Base-by-base conservation (phyloP, 1,140 invertebrate genomes). In the Augochlora pura region DNA sequence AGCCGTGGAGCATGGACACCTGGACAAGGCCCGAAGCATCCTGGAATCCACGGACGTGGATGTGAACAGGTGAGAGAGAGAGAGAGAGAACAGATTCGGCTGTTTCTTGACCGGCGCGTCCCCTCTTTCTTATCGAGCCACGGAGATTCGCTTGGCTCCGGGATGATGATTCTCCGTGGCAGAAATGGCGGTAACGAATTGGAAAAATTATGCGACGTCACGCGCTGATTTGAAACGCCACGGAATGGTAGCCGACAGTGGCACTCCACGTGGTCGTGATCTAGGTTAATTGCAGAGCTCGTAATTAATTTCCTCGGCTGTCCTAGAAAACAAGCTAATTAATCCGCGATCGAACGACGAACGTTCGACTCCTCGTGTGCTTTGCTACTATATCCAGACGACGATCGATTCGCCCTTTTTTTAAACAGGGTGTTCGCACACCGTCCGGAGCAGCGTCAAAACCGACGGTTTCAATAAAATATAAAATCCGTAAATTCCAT, bases 31-130 rank as follows among this genome's bases (percentile, higher is more conserved):
- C 0, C 95, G 96, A 83, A 97, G 96, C 42, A 98, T 99, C 88
- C 93, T 99, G 77, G 97, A 98, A 87, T 97, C 97, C 18, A 97
- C 97, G 0, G 96, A 98, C 89, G 96, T 98, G 6, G 96, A 99
- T 92, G 95, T 99, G 32, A 99, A 99, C 93, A 97, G 97, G 98
- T 98, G 94, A 93, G 93, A n/a, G n/a, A n/a, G n/a, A n/a, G n/a
- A n/a, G n/a, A n/a, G n/a, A n/a, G n/a, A n/a, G n/a, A n/a, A n/a
- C 14, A 6, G 49, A 52, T 21, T 52, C 16, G 16, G 21, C 16
- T 3, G 4, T 49, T 14, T 12, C 9, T 42, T 42, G 39, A 7
- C 8, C 32, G 32, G 32, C 32, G 32, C 4, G 32, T 32, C 32
- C 32, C 32, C 32, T 32, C 32, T 32, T 32, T 32, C 32, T n/a